Percentiles rank a stretch among this genome's conserved stretches.
Evolutionary conservation across 2,888 invertebrate genomes (phyloP).

Genomic region (Agrochola circellaris): DNA sequence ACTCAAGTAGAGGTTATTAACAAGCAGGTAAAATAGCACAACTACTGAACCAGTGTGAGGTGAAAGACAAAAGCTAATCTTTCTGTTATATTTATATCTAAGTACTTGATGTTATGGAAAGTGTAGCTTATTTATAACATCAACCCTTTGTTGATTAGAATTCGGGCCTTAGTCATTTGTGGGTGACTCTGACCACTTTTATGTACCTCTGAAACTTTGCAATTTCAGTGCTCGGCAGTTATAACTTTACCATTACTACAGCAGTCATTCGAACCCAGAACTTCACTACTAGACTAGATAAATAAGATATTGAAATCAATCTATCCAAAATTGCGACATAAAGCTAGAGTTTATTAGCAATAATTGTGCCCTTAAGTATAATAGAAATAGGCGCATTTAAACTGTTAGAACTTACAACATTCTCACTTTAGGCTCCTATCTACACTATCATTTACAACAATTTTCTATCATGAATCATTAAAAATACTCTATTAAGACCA

Average conservation of each 20-base stretch:
- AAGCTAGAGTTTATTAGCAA: slow-evolving; percentile 40
- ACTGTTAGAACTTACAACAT: slow-evolving; percentile 52
- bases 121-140: background rate
- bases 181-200: background rate
- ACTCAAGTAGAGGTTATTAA: background rate
- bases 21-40: background rate
- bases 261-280: background rate
- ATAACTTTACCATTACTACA: background rate
- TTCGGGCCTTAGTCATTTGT: background rate
- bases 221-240: background rate
- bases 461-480: slow-evolving; percentile 66
- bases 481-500: slow-evolving; percentile 64
- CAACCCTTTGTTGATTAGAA: background rate
- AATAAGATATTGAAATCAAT: slow-evolving; percentile 23
- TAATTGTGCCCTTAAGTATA: slow-evolving; percentile 53
- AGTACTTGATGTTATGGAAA: background rate
- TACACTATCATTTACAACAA: slow-evolving; percentile 60
- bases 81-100: too few species aligned
- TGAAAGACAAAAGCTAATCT: background rate
- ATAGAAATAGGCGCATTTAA: slow-evolving; percentile 48
- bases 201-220: background rate
- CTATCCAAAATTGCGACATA: slow-evolving; percentile 10
- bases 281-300: background rate
- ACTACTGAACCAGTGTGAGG: background rate
- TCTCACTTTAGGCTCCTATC: slow-evolving; percentile 55